Evolutionary conservation across 1,140 invertebrate genomes (phyloP).

Genomic region (Drosophila quadrilineata): DNA sequence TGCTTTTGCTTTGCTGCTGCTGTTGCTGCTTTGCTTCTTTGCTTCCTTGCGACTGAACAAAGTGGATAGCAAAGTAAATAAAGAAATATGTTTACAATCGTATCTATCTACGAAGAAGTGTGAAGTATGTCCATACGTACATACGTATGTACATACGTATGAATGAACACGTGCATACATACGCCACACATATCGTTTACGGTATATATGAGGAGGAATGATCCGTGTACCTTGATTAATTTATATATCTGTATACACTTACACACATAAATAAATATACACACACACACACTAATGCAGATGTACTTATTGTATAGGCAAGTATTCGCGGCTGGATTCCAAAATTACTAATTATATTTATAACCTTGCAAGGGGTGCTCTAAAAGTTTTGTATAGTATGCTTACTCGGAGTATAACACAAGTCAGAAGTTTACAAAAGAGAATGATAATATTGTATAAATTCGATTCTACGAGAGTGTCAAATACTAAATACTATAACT

Average conservation of each 20-base stretch:
- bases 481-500: too few relatives aligned
- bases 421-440: too few relatives aligned
- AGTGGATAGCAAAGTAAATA: conserved; percentile 18
- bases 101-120: conserved; percentile 23
- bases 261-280: background rate
- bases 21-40: too few relatives aligned
- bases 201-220: too few relatives aligned
- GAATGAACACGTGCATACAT: conserved; percentile 1
- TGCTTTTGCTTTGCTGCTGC: too few relatives aligned
- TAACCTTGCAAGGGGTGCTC: conserved; percentile 5
- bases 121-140: background rate
- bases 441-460: too few relatives aligned
- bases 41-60: conserved; percentile 12
- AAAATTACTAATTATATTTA: conserved; percentile 9
- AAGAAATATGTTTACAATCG: conserved; percentile 13
- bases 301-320: background rate
- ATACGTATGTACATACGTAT: conserved; percentile 2
- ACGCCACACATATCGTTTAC: too few relatives aligned
- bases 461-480: too few relatives aligned
- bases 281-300: background rate
- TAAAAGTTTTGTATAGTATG: background rate
- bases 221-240: too few relatives aligned
- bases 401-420: background rate
- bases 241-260: background rate
- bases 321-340: conserved; percentile 2